A percentile compares a stretch with the other conserved stretches of the same genome.
Conservation (phyloP, 1,140 invertebrate genomes). For the Pseudachorutes palmiensis region DNA sequence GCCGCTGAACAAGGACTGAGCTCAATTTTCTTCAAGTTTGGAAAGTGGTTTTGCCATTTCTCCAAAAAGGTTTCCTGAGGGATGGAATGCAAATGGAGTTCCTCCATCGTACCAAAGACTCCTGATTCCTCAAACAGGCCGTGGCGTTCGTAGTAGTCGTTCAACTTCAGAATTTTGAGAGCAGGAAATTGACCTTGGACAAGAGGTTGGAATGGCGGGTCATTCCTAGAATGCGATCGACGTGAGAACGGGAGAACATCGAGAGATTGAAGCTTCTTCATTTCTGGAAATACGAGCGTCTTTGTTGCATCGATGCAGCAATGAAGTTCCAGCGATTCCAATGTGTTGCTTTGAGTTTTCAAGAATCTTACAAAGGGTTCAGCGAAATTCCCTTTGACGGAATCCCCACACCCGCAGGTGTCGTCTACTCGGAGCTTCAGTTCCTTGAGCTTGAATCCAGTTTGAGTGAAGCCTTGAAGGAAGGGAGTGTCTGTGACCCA, state of each 20-base stretch:
- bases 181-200: not conserved
- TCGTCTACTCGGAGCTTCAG: not conserved
- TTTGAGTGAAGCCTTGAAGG: not conserved
- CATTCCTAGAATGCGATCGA: not conserved
- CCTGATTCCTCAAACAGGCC: not conserved
- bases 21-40: not conserved
- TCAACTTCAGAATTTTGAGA: not conserved
- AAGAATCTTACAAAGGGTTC: not conserved
- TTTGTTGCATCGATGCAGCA: not conserved
- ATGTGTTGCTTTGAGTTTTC: not conserved
- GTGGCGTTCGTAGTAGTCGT: not conserved
- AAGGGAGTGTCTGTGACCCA: not conserved
- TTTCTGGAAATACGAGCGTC: not conserved
- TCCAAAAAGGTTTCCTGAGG: not conserved
- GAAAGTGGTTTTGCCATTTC: not conserved
- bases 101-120: not conserved
- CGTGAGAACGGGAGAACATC: not conserved
- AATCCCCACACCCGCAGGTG: not conserved
- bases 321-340: not conserved
- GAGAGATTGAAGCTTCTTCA: not conserved
- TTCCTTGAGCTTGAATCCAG: not conserved
- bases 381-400: not conserved
- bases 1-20: not conserved
- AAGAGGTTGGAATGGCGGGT: not conserved
- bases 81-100: not conserved